A percentile compares a stretch with the other conserved stretches of the same genome.
phyloP scores from a whole-genome alignment of 1,140 invertebrate species.

The Stenopsyche tienmushanensis region DNA sequence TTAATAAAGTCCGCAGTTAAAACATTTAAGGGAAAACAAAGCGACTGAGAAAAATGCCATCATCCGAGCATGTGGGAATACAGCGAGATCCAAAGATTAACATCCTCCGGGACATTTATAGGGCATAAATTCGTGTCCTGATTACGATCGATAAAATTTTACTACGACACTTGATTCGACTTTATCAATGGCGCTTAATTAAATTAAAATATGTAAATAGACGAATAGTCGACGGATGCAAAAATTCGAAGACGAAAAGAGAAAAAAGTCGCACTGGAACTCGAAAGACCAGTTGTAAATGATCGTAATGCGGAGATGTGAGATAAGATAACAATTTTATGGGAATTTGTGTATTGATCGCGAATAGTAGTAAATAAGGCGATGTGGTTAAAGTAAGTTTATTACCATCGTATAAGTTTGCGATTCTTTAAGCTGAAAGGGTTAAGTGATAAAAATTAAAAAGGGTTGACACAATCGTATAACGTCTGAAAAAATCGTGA shows the following conservation, averaged over 20 bases:
- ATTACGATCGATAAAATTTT: background rate
- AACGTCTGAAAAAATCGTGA: too few species aligned
- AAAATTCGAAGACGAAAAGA: background rate
- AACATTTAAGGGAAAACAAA: background rate
- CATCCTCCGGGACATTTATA: too few species aligned
- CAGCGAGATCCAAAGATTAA: too few species aligned
- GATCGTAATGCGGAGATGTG: conserved; percentile 15
- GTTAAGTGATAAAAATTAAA: conserved; percentile 19
- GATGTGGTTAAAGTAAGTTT: background rate
- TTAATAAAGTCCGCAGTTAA: background rate
- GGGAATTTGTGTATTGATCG: background rate
- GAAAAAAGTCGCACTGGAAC: conserved; percentile 11
- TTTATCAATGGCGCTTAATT: background rate
- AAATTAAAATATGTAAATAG: background rate
- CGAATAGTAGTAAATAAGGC: background rate
- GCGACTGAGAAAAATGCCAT: too few species aligned
- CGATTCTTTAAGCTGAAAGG: background rate
- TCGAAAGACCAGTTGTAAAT: conserved; percentile 30
- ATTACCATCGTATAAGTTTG: conserved; percentile 7
- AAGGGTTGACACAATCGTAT: too few species aligned
- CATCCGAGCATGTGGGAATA: too few species aligned
- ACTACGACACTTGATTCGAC: too few species aligned
- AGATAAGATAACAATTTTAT: conserved; percentile 28
- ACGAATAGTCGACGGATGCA: background rate
- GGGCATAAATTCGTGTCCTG: too few species aligned